Evolutionary conservation across 1,140 invertebrate species (phyloP).

Genomic region (Telenomus remus): DNA sequence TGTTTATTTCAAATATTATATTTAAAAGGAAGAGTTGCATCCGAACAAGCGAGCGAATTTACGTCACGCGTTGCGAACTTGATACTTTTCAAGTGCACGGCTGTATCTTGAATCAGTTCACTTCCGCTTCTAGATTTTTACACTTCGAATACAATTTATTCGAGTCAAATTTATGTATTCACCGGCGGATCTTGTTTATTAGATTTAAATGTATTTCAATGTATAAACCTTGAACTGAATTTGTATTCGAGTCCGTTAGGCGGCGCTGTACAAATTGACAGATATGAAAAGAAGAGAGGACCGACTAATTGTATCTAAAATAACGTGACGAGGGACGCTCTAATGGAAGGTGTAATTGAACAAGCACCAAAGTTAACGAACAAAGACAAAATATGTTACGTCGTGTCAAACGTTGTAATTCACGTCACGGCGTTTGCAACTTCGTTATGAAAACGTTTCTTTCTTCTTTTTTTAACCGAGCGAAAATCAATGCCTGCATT

Average conservation of each 20-base stretch:
- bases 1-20: too few species aligned
- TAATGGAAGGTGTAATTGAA: too few species aligned
- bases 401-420: too few species aligned
- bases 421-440: too few species aligned
- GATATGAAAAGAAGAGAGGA: too few species aligned
- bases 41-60: constrained; percentile 16
- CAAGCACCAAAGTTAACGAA: neutral
- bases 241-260: too few species aligned
- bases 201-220: neutral
- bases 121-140: constrained; percentile 10
- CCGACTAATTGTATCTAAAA: too few species aligned
- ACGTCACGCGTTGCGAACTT: constrained; percentile 26
- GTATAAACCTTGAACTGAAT: neutral
- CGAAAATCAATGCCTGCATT: constrained; percentile 24
- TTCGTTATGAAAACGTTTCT: constrained; percentile 9
- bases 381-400: neutral
- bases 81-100: constrained; percentile 35
- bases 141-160: neutral
- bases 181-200: too few species aligned
- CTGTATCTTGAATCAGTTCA: constrained; percentile 9
- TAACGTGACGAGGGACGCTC: too few species aligned
- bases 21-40: too few species aligned
- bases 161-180: too few species aligned
- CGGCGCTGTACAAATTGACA: too few species aligned
- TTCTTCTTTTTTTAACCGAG: constrained; percentile 6